Evolutionary conservation across 1,140 invertebrate genomes (phyloP), one percentile per base, ranked within the genome.

Genomic region (Penaeus vannamei): DNA sequence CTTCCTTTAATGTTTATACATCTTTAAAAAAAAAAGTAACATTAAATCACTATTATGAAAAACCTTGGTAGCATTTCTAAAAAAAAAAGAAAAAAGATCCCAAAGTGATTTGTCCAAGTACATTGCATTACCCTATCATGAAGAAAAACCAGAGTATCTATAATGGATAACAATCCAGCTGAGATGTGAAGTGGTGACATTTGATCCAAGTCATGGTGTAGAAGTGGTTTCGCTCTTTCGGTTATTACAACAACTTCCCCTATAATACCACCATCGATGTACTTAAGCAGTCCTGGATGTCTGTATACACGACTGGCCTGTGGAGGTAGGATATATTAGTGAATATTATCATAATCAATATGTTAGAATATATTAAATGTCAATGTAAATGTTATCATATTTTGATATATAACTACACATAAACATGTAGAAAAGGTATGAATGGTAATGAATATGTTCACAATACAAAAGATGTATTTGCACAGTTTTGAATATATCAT

Each of bases 281-380:
- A 89, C 72, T 84, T 84, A 29, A 89, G 61, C 20, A 89, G 72
- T 26, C 87, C 82, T 14, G 87, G 87, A 53, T 89, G 87, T 22
- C 87, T 69, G 76, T 89, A 89, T 23, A 89, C 87, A 84, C 82
- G 82, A 46, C 87, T 89, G 69, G 87, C 87, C 87, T 89, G 59
- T 76, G 17, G 53, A 53, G 0, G 14, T 17, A 2, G 12, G 53
- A 53, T 53, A 53, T 10, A 53, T 53, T 53, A 0, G 53, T 12
- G 53, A 53, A 53, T 17, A 53, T 53, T 4, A 53, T 53, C 14
- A 12, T 14, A 10, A 53, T 17, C 17, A 53, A 53, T 2, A 53
- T 53, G 10, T 53, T 53, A 12, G 53, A 53, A 53, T 53, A 53
- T 53, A 14, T 0, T 17, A 17, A 14, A 17, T 12, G 2, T 53